Conservation (phyloP, 2,888 invertebrate genomes). For the Ditylenchus weischeri region DNA sequence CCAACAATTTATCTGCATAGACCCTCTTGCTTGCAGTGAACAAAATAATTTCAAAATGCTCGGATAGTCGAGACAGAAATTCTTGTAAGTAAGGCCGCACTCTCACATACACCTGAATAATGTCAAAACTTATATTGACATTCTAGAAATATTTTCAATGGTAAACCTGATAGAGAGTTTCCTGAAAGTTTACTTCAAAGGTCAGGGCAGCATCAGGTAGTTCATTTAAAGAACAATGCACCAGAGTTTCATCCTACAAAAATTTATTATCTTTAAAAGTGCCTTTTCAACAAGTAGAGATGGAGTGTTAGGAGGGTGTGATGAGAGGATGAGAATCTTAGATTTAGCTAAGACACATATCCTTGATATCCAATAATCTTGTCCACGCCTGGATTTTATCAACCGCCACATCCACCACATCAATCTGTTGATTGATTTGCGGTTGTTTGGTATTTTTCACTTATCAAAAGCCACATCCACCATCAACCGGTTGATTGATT, state of each 20-base stretch:
- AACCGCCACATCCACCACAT: too few relatives aligned
- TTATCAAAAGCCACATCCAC: too few relatives aligned
- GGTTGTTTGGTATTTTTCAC: too few relatives aligned
- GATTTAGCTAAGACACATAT: too few relatives aligned
- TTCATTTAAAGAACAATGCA: constrained; percentile 88
- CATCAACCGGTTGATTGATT: too few relatives aligned
- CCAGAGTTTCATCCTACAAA: constrained; percentile 82
- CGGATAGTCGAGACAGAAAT: constrained; percentile 82
- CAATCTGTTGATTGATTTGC: too few relatives aligned
- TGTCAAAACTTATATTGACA: background rate
- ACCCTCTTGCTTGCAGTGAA: constrained; percentile 94
- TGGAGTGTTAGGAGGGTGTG: too few relatives aligned
- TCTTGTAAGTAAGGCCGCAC: constrained; percentile 86
- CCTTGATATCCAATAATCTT: too few relatives aligned
- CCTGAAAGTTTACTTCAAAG: constrained; percentile 86
- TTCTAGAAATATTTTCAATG: background rate
- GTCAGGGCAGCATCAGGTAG: constrained; percentile 86
- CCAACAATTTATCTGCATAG: constrained; percentile 84
- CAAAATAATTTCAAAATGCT: constrained; percentile 83
- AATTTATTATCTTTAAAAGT: background rate
- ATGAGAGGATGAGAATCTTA: too few relatives aligned
- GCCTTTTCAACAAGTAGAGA: too few relatives aligned
- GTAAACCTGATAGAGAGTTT: constrained; percentile 73
- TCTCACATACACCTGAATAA: constrained; percentile 70
- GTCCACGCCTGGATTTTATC: too few relatives aligned